Conservation (phyloP, 2,888 invertebrate genomes). For the Synergus laeviventris region DNA sequence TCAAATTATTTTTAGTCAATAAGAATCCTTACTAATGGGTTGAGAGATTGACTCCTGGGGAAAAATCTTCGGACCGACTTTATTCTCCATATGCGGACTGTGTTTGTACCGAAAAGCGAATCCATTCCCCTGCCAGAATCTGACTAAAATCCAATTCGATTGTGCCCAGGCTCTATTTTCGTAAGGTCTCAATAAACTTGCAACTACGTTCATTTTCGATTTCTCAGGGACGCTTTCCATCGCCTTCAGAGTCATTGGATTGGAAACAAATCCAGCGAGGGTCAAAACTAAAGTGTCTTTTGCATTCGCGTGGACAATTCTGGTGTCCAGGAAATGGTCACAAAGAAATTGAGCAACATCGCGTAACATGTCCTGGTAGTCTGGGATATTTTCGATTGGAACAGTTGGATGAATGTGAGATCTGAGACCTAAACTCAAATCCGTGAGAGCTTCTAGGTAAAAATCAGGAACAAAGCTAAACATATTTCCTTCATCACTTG, state of each 20-base stretch:
- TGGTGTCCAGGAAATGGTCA: conserved; percentile 85
- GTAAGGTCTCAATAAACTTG: conserved; percentile 85
- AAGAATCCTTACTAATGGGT: conserved; percentile 68
- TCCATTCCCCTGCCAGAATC: conserved; percentile 91
- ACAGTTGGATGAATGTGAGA: conserved; percentile 83
- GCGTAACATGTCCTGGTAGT: conserved; percentile 80
- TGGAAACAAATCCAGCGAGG: conserved; percentile 86
- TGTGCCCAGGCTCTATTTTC: conserved; percentile 91
- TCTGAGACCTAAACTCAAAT: conserved; percentile 81
- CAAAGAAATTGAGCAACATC: conserved; percentile 85
- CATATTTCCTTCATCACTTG: conserved; percentile 80
- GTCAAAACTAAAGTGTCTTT: conserved; percentile 87
- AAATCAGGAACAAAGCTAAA: conserved; percentile 86
- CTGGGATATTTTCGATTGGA: conserved; percentile 78
- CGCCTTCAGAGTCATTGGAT: conserved; percentile 83
- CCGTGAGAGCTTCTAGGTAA: conserved; percentile 83
- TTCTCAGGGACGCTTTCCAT: conserved; percentile 83
- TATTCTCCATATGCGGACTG: conserved; percentile 77
- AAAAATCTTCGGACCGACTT: conserved; percentile 75
- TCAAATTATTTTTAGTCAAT: not conserved
- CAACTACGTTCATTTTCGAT: conserved; percentile 81
- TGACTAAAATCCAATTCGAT: conserved; percentile 89
- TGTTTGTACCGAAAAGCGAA: conserved; percentile 84
- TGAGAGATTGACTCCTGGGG: conserved; percentile 76
- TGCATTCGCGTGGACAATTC: conserved; percentile 85